Percentiles rank a stretch among this genome's conserved stretches.
These are phyloP conservation scores for Drosophila sproati DNA, from an alignment of 1,140 invertebrate species.

Conservation along the genomic window DNA sequence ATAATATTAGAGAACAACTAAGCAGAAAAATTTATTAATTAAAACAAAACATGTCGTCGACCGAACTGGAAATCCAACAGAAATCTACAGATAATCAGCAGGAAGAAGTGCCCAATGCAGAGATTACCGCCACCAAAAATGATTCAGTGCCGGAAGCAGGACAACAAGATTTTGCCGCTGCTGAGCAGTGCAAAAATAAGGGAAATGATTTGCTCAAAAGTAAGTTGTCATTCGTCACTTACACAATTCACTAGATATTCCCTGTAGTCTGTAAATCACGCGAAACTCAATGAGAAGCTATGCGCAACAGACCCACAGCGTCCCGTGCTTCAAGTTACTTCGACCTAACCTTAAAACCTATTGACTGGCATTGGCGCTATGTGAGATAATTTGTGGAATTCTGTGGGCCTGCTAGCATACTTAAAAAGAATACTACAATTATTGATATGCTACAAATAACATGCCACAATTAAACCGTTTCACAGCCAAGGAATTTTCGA, in stretches of 20 bases:
- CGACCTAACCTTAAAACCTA: constrained; percentile 63
- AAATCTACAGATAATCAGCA: constrained; percentile 54
- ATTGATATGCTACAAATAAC: not conserved
- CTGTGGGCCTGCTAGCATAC: not conserved
- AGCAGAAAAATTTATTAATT: constrained; percentile 58
- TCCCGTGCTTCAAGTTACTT: constrained; percentile 32
- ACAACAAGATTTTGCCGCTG: constrained; percentile 83
- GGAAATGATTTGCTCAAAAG: constrained; percentile 95
- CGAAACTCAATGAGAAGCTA: constrained; percentile 4
- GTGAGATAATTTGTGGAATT: constrained; percentile 56
- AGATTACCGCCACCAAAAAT: constrained; percentile 49
- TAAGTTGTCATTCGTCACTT: constrained; percentile 85
- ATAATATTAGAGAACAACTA: constrained; percentile 63
- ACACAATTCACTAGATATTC: constrained; percentile 9
- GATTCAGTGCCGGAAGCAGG: constrained; percentile 48
- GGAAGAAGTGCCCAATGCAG: constrained; percentile 35
- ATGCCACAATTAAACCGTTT: not conserved
- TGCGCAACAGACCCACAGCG: constrained; percentile 5
- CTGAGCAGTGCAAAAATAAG: constrained; percentile 92
- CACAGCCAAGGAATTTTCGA: constrained; percentile 94
- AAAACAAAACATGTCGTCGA: constrained; percentile 69
- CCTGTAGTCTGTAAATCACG: not conserved
- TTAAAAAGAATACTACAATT: not conserved
- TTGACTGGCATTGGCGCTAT: constrained; percentile 36
- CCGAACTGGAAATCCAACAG: constrained; percentile 61